Percentiles rank a stretch among this genome's conserved stretches.
Conservation (phyloP, 2,797 vertebrate species). For the Peromyscus eremicus region DNA sequence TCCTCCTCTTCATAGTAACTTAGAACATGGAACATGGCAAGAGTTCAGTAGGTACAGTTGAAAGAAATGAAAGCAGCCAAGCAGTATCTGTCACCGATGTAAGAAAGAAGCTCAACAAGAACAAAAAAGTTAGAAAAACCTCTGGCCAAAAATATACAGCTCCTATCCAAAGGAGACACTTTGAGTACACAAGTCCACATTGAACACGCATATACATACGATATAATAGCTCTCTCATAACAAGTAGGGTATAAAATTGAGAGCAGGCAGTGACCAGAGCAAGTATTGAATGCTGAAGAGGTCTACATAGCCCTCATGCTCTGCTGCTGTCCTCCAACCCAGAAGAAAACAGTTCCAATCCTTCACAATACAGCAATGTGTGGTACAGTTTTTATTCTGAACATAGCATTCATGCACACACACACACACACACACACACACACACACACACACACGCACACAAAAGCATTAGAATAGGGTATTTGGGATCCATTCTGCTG, state of each 20-base stretch:
- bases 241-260: not conserved
- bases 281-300: not conserved
- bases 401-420: not conserved
- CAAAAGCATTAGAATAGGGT: not conserved
- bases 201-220: not conserved
- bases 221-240: not conserved
- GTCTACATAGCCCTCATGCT: fast-evolving
- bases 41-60: not conserved
- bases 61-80: not conserved
- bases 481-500: not conserved
- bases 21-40: not conserved
- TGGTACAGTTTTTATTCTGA: not conserved
- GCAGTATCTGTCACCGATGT: not conserved
- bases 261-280: not conserved
- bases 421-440: not conserved
- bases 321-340: not conserved
- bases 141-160: not conserved
- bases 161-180: not conserved
- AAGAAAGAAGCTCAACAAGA: not conserved
- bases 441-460: not conserved
- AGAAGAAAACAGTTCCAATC: not conserved
- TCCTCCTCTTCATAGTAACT: not conserved
- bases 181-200: not conserved
- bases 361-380: not conserved
- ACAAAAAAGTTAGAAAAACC: not conserved